These are phyloP conservation scores for Andrena dorsata DNA, from an alignment of 2,888 invertebrate genomes.

Conservation along the genomic window DNA sequence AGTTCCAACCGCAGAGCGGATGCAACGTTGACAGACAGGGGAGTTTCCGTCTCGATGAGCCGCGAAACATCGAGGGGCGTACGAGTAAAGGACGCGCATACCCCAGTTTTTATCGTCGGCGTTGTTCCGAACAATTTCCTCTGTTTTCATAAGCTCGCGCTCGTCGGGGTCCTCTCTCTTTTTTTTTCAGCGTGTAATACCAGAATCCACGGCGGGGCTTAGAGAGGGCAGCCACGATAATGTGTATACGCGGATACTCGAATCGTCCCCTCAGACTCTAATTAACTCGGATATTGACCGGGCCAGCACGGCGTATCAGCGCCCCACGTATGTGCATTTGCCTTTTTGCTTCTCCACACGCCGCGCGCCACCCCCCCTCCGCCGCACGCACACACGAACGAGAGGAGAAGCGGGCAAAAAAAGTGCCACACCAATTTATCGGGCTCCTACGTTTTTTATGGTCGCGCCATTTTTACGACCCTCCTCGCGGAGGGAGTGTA, in stretches of 20 bases:
- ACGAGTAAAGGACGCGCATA: not conserved
- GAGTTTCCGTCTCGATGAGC: not conserved
- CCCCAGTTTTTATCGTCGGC: conserved; percentile 35
- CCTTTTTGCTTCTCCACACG: conserved; percentile 25
- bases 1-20: not conserved
- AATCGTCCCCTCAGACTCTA: conserved; percentile 71
- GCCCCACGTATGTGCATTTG: conserved; percentile 35
- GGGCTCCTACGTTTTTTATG: conserved; percentile 42
- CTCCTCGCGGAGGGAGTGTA: conserved; percentile 23
- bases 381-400: conserved; percentile 26
- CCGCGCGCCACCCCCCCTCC: conserved; percentile 6
- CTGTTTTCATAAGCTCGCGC: conserved; percentile 39
- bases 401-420: conserved; percentile 39
- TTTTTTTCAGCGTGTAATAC: conserved; percentile 29
- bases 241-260: conserved; percentile 56
- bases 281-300: conserved; percentile 75
- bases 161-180: not conserved
- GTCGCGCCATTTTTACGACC: conserved; percentile 36
- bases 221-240: conserved; percentile 42
- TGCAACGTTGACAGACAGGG: not conserved
- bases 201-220: conserved; percentile 48
- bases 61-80: conserved; percentile 17
- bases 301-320: conserved; percentile 53
- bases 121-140: conserved; percentile 11
- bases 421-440: conserved; percentile 60